Base-by-base conservation (phyloP, 2,888 invertebrate genomes). In the Zaprionus bogoriensis region DNA sequence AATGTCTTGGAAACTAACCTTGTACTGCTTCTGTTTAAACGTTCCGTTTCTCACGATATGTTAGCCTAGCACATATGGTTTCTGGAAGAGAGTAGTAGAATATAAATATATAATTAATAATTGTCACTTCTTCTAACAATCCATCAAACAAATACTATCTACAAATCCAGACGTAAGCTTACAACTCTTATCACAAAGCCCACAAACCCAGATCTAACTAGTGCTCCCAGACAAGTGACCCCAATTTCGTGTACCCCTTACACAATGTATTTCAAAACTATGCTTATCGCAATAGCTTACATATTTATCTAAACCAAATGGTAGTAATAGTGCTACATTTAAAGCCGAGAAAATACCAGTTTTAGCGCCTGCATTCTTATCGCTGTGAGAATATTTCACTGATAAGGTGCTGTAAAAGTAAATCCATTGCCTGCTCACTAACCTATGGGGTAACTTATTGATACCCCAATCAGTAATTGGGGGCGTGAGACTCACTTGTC, bases 401-500 rank as follows among this genome's bases (percentile, higher is more conserved):
- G 79, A 79, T 79, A 79, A 72, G 65, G 42, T 9, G 7, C 48
- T 52, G 60, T 53, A 63, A 63, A 52, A 50, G 28, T 77, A 68
- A 70, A 58, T 62, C 62, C 51, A 23, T 28, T 57, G 60, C 25
- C 4, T 27, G 19, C 4, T 25, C 22, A 25, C 52, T 54, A 61
- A 23, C 20, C n/a, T 19, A 17, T 9, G 39, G 46, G 20, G 36
- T 23, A n/a, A n/a, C n/a, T n/a, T n/a, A 25, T 46, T 38, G 32
- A 47, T 30, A 45, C 23, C 47, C 39, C 28, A 67, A 72, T 78
- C 65, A 69, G 58, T 62, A 73, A 76, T 84, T 69, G 67, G 67
- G 74, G 83, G 59, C 66, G 38, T 51, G 51, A 72, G 86, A 85
- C 22, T 78, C 74, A 64, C 12, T 44, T 53, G 42, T 17, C 36